Evolutionary conservation across 1,140 invertebrate genomes (phyloP).

Genomic region (Drosophila auraria): DNA sequence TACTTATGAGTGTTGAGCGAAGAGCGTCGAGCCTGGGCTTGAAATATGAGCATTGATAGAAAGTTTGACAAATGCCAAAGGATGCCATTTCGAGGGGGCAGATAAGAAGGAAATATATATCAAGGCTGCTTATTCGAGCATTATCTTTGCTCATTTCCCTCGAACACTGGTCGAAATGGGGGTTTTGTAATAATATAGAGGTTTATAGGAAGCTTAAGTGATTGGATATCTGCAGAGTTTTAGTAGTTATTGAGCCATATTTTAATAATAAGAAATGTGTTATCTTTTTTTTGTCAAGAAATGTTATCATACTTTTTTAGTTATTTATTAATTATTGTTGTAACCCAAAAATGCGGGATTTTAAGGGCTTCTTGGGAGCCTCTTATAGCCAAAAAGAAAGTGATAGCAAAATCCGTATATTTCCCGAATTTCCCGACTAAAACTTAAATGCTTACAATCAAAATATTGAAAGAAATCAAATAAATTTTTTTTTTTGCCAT

Average conservation of each 20-base stretch:
- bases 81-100: slow-evolving; percentile 27
- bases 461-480: too few relatives aligned
- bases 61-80: slow-evolving; percentile 69
- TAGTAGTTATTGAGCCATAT: background rate
- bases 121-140: slow-evolving; percentile 47
- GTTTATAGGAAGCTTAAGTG: background rate
- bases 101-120: slow-evolving; percentile 12
- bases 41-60: slow-evolving; percentile 76
- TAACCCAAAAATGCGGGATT: too few relatives aligned
- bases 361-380: too few relatives aligned
- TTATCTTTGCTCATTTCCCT: slow-evolving; percentile 49
- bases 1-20: slow-evolving; percentile 61
- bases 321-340: too few relatives aligned
- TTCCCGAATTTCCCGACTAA: too few relatives aligned
- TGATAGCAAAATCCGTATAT: too few relatives aligned
- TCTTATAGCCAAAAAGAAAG: too few relatives aligned
- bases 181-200: too few relatives aligned
- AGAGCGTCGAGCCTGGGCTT: slow-evolving; percentile 42
- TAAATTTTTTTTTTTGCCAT: too few relatives aligned
- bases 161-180: slow-evolving; percentile 7
- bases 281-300: background rate
- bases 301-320: too few relatives aligned
- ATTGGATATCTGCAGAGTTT: background rate
- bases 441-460: too few relatives aligned
- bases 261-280: background rate